These are phyloP conservation scores for Drosophila simulans DNA, from an alignment of 1,140 invertebrate genomes.

Conservation along the genomic window DNA sequence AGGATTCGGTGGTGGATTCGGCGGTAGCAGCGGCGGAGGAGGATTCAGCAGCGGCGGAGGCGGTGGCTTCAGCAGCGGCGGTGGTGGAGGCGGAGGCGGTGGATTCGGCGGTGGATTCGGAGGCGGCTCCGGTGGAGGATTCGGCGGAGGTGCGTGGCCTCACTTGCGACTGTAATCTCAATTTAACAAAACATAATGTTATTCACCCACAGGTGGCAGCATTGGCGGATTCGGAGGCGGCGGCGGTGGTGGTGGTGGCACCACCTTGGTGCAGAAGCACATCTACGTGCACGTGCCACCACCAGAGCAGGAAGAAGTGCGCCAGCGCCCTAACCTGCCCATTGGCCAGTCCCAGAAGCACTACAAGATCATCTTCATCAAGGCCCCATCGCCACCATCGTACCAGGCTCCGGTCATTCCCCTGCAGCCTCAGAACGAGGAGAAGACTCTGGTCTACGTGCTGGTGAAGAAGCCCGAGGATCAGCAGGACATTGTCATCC, in stretches of 20 bases:
- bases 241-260: slow-evolving; percentile 84
- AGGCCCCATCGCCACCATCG: slow-evolving; percentile 91
- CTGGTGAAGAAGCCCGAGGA: slow-evolving; percentile 94
- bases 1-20: slow-evolving; percentile 55
- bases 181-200: slow-evolving; percentile 1
- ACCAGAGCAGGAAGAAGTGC: slow-evolving; percentile 89
- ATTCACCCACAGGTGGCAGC: slow-evolving; percentile 77
- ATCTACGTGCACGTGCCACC: slow-evolving; percentile 93
- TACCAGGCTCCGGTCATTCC: slow-evolving; percentile 91
- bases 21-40: slow-evolving; percentile 29
- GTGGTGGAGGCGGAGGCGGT: slow-evolving; percentile 56
- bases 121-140: slow-evolving; percentile 38
- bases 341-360: slow-evolving; percentile 90
- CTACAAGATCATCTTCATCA: slow-evolving; percentile 96
- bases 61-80: slow-evolving; percentile 84
- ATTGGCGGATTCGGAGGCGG: slow-evolving; percentile 77
- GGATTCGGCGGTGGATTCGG: slow-evolving; percentile 53
- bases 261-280: slow-evolving; percentile 89
- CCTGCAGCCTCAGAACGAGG: slow-evolving; percentile 91
- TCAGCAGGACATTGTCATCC: slow-evolving; percentile 90
- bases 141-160: slow-evolving; percentile 61
- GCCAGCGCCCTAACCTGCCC: slow-evolving; percentile 86
- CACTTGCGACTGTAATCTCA: background rate
- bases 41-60: slow-evolving; percentile 36
- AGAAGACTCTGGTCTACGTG: slow-evolving; percentile 96